phyloP scores from a whole-genome alignment of 2,113 vertebrate species.

The Labrus mixtus region DNA sequence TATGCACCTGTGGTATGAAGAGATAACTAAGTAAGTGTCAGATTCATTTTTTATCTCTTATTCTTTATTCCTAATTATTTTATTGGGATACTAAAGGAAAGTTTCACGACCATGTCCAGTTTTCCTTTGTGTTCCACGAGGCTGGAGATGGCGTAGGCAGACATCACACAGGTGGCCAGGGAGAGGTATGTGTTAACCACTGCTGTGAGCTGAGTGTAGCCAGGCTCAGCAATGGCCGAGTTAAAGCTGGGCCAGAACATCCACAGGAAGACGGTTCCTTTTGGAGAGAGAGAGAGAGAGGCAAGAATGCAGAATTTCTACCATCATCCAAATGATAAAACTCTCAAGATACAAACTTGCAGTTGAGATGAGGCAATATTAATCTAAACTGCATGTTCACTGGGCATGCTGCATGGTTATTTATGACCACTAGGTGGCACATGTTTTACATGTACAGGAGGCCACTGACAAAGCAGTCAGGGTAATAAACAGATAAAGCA shows the following conservation, averaged over 20 bases:
- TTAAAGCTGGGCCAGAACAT: slow-evolving; percentile 99
- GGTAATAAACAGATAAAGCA: background rate
- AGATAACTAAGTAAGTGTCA: background rate
- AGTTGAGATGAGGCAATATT: background rate
- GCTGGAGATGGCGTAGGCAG: slow-evolving; percentile 91
- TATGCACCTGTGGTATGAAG: slow-evolving; percentile 86
- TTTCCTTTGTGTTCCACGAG: slow-evolving; percentile 89
- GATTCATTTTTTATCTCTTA: background rate
- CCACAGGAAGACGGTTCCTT: slow-evolving; percentile 89
- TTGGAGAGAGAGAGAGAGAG: background rate
- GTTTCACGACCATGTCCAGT: slow-evolving; percentile 90
- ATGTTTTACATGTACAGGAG: slow-evolving; percentile 1
- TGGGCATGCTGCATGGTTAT: slow-evolving; percentile 3
- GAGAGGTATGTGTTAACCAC: slow-evolving; percentile 94
- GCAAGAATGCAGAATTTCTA: background rate
- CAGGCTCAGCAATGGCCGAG: slow-evolving; percentile 84
- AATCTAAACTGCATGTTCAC: accelerated
- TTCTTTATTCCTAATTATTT: background rate
- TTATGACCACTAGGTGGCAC: slow-evolving; percentile 60
- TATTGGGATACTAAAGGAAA: background rate
- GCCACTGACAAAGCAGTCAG: background rate
- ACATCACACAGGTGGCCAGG: slow-evolving; percentile 88
- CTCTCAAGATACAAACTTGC: background rate
- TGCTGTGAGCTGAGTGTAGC: slow-evolving; percentile 72
- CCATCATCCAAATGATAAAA: background rate